Percentiles rank a stretch among this genome's conserved stretches.
Conservation (phyloP, 2,888 invertebrate species). For the Pardosa pseudoannulata region DNA sequence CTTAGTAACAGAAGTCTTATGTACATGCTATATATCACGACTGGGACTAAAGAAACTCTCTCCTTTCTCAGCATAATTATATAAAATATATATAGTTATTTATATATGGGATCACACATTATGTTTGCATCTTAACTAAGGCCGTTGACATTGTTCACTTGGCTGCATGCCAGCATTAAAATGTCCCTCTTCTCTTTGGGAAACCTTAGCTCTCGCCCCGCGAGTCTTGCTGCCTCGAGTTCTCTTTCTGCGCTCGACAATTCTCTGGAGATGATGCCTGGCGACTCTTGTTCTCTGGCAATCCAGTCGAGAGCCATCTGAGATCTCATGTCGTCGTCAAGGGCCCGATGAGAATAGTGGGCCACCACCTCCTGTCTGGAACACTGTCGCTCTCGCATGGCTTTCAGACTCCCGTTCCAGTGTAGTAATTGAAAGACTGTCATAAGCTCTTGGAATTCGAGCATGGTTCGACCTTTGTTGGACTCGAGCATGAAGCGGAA, state of each 20-base stretch:
- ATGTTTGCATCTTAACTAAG: slow-evolving; percentile 42
- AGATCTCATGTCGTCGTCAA: slow-evolving; percentile 96
- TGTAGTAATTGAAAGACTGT: slow-evolving; percentile 97
- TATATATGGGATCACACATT: slow-evolving; percentile 11
- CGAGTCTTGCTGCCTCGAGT: slow-evolving; percentile 88
- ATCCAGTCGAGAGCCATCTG: slow-evolving; percentile 98
- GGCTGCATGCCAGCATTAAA: slow-evolving; percentile 90
- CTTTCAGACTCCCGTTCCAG: slow-evolving; percentile 97
- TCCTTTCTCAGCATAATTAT: background rate
- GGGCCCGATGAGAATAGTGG: slow-evolving; percentile 92
- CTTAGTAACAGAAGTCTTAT: slow-evolving; percentile 14
- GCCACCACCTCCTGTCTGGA: slow-evolving; percentile 93
- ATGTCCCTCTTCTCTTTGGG: slow-evolving; percentile 97
- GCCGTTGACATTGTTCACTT: slow-evolving; percentile 80
- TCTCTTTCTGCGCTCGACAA: slow-evolving; percentile 90
- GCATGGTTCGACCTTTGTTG: slow-evolving; percentile 88
- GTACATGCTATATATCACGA: slow-evolving; percentile 44
- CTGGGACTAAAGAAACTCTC: slow-evolving; percentile 34
- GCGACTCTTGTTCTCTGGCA: slow-evolving; percentile 83
- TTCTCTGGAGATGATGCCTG: slow-evolving; percentile 87
- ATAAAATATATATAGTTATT: slow-evolving; percentile 17
- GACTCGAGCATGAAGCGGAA: slow-evolving; percentile 84
- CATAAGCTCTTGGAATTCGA: slow-evolving; percentile 97
- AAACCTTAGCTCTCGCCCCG: slow-evolving; percentile 92
- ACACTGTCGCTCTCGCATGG: slow-evolving; percentile 96